Evolutionary conservation across 1,140 invertebrate genomes (phyloP), one percentile per base, ranked within the genome.

Genomic region (Carcinoscorpius rotundicauda): DNA sequence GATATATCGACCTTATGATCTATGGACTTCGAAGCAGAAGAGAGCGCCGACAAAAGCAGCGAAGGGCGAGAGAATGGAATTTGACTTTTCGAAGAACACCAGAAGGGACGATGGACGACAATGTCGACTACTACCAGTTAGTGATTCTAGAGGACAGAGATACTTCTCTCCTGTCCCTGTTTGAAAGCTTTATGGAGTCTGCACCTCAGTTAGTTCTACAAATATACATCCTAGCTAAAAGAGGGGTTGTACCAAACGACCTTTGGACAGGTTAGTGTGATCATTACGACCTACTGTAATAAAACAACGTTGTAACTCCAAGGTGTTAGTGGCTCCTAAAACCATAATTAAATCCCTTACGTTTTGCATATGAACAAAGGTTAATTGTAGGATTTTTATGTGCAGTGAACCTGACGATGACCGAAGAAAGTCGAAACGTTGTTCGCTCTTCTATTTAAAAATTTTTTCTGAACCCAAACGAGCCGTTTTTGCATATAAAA

Each of bases 131-230:
- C 56, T 69, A 71, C 29, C 29, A 29, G 2, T 63, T 73, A 61
- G 70, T 64, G 6, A 65, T 73, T n/a, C 60, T 67, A 10, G 72
- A 73, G 51, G 72, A 73, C 63, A 68, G 68, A 5, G 71, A 73
- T 57, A 70, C 68, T 9, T 67, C 72, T n/a, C 58, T 69, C 9
- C 64, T 73, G 9, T 68, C 70, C 6, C 60, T 73, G n/a, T 52
- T 73, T 10, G 69, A 69, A 58, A 66, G 64, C 52, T 66, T 73
- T 59, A 50, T 72, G n/a, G 66, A 73, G 63, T 73, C 71, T 29
- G 68, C 69, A 9, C 67, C 69, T 11, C 71, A 72, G 55, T 49
- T 71, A 4, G 58, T 71, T 5, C 63, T 73, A 4, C 72, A 72
- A 66, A 60, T 70, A 9, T 71, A 71, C 59, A 67, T 70, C 48